These are phyloP conservation scores for Tragelaphus oryx DNA, from an alignment of 2,797 vertebrate genomes.

Conservation along the genomic window DNA sequence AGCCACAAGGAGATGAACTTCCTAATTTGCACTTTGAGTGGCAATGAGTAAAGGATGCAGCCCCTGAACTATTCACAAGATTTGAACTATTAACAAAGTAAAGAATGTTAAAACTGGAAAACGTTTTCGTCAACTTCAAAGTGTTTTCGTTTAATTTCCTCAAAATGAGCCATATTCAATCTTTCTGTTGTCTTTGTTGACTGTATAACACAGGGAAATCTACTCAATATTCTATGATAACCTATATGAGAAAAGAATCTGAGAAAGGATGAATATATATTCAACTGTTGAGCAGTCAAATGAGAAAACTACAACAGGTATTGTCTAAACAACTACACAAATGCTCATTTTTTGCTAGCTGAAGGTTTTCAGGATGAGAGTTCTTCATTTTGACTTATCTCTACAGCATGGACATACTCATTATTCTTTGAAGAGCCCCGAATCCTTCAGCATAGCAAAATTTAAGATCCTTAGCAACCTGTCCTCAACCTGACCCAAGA, in stretches of 20 bases:
- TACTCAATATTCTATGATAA: background rate
- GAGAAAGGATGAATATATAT: background rate
- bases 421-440: background rate
- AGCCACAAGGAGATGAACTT: conserved; percentile 25
- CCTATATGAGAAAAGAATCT: background rate
- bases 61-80: background rate
- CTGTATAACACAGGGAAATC: background rate
- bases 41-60: background rate
- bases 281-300: background rate
- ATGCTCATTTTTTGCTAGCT: background rate
- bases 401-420: background rate
- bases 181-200: background rate
- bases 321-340: background rate
- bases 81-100: conserved; percentile 21
- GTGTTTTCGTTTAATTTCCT: background rate
- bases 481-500: background rate
- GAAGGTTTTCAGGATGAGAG: background rate
- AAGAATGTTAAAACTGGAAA: background rate
- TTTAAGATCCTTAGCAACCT: background rate
- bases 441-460: background rate
- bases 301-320: background rate
- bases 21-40: conserved; percentile 1
- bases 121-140: background rate
- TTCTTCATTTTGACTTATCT: background rate
- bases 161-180: background rate